Percentiles rank a stretch among this genome's conserved stretches.
phyloP scores from a whole-genome alignment of 2,113 vertebrate species.

The Dolichallabes microphthalmus region DNA sequence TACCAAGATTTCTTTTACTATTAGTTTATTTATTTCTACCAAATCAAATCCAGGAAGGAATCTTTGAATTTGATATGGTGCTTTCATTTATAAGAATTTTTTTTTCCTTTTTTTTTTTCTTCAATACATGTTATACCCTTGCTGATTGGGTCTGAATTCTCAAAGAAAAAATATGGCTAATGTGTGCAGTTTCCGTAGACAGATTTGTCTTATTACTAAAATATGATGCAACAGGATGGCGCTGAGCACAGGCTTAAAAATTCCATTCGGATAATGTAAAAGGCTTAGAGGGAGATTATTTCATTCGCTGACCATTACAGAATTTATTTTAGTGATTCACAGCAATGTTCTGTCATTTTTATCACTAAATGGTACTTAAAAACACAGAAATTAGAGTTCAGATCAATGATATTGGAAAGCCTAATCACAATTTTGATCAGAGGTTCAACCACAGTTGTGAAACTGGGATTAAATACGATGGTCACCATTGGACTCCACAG shows the following conservation, averaged over 20 bases:
- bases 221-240: constrained; percentile 11
- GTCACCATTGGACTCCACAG: too few relatives aligned
- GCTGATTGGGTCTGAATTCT: not conserved
- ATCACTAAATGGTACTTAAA: not conserved
- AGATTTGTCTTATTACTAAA: constrained; percentile 7
- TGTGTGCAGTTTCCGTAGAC: not conserved
- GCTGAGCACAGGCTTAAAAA: not conserved
- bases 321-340: not conserved
- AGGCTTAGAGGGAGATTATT: not conserved
- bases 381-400: not conserved
- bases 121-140: not conserved
- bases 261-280: not conserved
- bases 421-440: not conserved
- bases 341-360: not conserved
- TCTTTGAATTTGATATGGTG: not conserved
- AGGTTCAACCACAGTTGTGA: too few relatives aligned
- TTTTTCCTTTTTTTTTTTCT: not conserved
- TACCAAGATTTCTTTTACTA: too few relatives aligned
- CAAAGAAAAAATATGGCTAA: not conserved
- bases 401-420: not conserved
- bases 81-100: not conserved
- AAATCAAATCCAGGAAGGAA: not conserved
- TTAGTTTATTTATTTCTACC: not conserved
- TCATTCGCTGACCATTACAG: not conserved
- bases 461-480: too few relatives aligned